A percentile compares a stretch with the other conserved stretches of the same genome.
These are phyloP conservation scores for Colletes latitarsis DNA, from an alignment of 1,140 invertebrate species.

Conservation along the genomic window DNA sequence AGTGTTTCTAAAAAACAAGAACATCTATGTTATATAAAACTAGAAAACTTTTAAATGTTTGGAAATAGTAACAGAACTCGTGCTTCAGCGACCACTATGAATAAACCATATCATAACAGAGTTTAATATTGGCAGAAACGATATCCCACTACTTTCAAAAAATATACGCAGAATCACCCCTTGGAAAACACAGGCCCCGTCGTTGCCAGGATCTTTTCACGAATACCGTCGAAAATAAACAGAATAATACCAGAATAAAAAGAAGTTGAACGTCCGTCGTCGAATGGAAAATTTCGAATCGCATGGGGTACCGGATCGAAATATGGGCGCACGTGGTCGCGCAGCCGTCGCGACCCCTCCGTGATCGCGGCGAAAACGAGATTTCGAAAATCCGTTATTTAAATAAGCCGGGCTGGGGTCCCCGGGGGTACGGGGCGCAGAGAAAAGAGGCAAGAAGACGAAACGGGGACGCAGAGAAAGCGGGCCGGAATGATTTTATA, in stretches of 20 bases:
- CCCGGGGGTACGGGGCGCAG: slow-evolving; percentile 24
- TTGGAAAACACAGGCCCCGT: too few relatives aligned
- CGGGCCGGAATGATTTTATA: slow-evolving; percentile 80
- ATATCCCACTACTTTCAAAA: too few relatives aligned
- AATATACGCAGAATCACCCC: too few relatives aligned
- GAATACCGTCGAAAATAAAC: too few relatives aligned
- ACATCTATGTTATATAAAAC: too few relatives aligned
- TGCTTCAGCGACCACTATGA: too few relatives aligned
- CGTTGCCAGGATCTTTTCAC: too few relatives aligned
- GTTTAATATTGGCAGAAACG: too few relatives aligned
- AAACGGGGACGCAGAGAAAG: slow-evolving; percentile 64
- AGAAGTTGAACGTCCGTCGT: neutral
- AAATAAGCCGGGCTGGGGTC: slow-evolving; percentile 72
- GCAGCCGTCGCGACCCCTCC: slow-evolving; percentile 14
- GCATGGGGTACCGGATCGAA: neutral
- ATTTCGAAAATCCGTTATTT: slow-evolving; percentile 82
- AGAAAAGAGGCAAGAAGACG: slow-evolving; percentile 13
- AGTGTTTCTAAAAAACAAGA: too few relatives aligned
- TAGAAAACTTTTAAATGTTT: too few relatives aligned
- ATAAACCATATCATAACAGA: too few relatives aligned
- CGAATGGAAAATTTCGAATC: slow-evolving; percentile 23
- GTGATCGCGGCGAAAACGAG: slow-evolving; percentile 73
- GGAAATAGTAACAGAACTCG: too few relatives aligned
- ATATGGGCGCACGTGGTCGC: slow-evolving; percentile 37
- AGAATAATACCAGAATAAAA: neutral